Conservation (phyloP, 37 sponge, comb jelly and placozoan genomes). For the Mnemiopsis leidyi region DNA sequence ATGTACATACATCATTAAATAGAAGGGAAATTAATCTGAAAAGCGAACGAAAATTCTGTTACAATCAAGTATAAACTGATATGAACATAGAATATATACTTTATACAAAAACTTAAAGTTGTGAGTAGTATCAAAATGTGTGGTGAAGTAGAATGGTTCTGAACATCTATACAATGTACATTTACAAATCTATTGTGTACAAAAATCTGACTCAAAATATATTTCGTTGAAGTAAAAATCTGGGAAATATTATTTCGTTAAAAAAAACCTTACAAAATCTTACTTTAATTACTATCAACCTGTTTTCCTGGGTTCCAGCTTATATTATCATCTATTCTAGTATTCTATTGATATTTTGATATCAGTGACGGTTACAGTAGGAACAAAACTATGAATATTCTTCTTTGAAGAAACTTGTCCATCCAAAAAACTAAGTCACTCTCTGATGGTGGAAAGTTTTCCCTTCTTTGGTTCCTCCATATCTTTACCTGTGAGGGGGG, state of each 20-base stretch:
- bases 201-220: neutral
- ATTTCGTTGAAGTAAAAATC: neutral
- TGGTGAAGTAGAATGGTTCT: too few relatives aligned
- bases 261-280: neutral
- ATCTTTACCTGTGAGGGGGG: neutral
- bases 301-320: too few relatives aligned
- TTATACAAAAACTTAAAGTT: slow-evolving; percentile 14
- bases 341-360: too few relatives aligned
- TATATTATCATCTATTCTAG: too few relatives aligned
- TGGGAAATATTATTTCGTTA: neutral
- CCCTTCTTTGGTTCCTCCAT: neutral
- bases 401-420: too few relatives aligned
- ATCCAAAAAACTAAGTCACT: too few relatives aligned
- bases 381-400: too few relatives aligned
- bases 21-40: neutral
- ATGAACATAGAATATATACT: neutral
- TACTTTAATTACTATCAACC: neutral
- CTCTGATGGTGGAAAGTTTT: neutral
- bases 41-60: neutral
- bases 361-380: too few relatives aligned
- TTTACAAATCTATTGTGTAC: too few relatives aligned
- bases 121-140: neutral
- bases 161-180: too few relatives aligned
- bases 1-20: neutral
- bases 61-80: neutral